Evolutionary conservation across 2,113 vertebrate genomes (phyloP), one percentile per base, ranked within the genome.

Genomic region (Thunnus thynnus): DNA sequence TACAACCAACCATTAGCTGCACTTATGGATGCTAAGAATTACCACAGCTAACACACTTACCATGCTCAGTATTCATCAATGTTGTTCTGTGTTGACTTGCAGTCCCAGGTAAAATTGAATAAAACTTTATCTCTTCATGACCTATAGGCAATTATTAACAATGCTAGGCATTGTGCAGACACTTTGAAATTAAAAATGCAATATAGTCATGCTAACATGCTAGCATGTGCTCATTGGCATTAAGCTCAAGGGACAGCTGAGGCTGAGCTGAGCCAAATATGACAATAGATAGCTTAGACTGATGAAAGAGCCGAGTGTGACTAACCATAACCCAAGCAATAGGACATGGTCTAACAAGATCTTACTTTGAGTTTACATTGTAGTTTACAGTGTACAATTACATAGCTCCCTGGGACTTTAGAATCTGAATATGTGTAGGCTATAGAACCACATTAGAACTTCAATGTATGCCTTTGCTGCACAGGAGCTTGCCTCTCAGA

Each of bases 181-280:
- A 41, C 5, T 30, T 13, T 58, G 25, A 22, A 64, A 14, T 63
- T 58, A 18, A 30, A 30, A 65, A 14, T 30, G 22, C 20, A 3
- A 4, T 20, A 13, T 62, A 54, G 2, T 78, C 9, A 30, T 30
- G 27, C 27, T 30, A 30, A 30, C 4, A 30, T n/a, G 22, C 4
- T 46, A 27, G 9, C 36, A 67, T 36, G 8, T 14, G 60, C 51
- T 76, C 41, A 60, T 57, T 74, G 72, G 63, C 68, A 32, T 52
- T 68, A 13, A 50, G 12, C 22, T 32, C 0, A 56, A 69, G 64
- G 18, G 57, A 27, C 52, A 25, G 27, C 22, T 22, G 22, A 22
- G 22, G 22, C 22, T 22, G 22, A 22, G 22, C 22, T 22, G 22
- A 22, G 22, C 22, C 22, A 22, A 22, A 22, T 22, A 22, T 22